Evolutionary conservation across 2,113 vertebrate species (phyloP), one percentile per base, ranked within the genome.

Genomic region (Synchiropus splendidus): DNA sequence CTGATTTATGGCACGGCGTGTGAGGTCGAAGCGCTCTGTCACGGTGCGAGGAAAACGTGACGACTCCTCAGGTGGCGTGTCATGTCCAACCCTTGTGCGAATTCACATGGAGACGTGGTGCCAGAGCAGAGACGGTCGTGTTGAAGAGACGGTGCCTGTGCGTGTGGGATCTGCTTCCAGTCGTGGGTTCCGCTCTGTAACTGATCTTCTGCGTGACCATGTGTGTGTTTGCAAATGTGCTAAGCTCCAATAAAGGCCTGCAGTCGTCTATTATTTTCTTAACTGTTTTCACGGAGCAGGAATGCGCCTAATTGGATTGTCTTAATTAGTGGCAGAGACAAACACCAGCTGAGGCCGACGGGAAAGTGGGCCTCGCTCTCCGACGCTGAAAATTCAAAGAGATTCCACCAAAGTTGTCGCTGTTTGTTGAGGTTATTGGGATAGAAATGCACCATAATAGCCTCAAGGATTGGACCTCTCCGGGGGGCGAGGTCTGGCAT

Each of bases 101-200:
- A 73, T 63, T 71, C 64, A 69, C 68, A 54, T 39, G 21, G 27
- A 48, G 65, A 61, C 43, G 73, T 48, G 61, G 59, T 61, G 65
- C 43, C 59, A 70, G 48, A 54, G 53, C 58, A 63, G 67, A 72
- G 71, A 61, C 55, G 27, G 45, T 21, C 2, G 59, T 74, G 77
- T 78, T 77, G 71, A 82, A 74, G 71, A 78, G 75, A 64, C 72
- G 64, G 48, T 57, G 59, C 42, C 40, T 45, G n/a, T 17, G 13
- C 9, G 12, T 50, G 18, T 31, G 13, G 16, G 11, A n/a, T 48
- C 21, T 36, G 12, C 8, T 41, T 37, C 31, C 9, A 45, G 35
- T 21, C 18, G 17, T 39, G 32, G 43, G 30, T 48, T 42, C 41
- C 16, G 37, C 31, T 49, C 27, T 44, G 47, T 36, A 31, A 32